These are phyloP conservation scores for Hololepta plana DNA, from an alignment of 2,888 invertebrate genomes.

Conservation along the genomic window DNA sequence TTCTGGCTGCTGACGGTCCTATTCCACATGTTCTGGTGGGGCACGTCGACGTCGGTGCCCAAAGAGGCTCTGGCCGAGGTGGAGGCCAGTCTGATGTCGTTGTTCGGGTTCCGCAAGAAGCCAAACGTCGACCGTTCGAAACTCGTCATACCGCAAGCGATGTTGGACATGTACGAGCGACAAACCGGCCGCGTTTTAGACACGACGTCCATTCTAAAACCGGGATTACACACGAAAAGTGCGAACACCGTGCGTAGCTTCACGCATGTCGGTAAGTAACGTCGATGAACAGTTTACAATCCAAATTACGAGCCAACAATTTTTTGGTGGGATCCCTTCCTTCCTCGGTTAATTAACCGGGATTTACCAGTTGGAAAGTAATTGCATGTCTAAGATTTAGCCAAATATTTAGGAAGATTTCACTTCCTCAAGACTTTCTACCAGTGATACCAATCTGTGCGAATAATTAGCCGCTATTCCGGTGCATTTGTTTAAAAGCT, in stretches of 20 bases:
- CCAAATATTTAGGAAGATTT: no score
- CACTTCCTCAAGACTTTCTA: no score
- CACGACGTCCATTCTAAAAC: conserved; percentile 45
- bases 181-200: conserved; percentile 45
- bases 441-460: no score
- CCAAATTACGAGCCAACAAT: no score
- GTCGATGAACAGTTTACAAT: no score
- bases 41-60: conserved; percentile 16
- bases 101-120: conserved; percentile 37
- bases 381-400: no score
- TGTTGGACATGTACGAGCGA: conserved; percentile 59
- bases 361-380: no score
- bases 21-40: conserved; percentile 11
- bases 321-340: no score
- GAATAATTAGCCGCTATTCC: no score
- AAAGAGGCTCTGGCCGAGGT: conserved; percentile 22
- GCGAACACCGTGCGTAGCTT: conserved; percentile 78
- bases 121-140: conserved; percentile 30
- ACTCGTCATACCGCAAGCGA: conserved; percentile 55
- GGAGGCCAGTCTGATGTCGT: conserved; percentile 38
- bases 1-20: conserved; percentile 17
- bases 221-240: conserved; percentile 48
- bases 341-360: no score
- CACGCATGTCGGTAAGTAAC: conserved; percentile 54
- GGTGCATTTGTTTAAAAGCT: no score